phyloP scores from a whole-genome alignment of 2,888 invertebrate genomes.

The Drosophila stalkeri region DNA sequence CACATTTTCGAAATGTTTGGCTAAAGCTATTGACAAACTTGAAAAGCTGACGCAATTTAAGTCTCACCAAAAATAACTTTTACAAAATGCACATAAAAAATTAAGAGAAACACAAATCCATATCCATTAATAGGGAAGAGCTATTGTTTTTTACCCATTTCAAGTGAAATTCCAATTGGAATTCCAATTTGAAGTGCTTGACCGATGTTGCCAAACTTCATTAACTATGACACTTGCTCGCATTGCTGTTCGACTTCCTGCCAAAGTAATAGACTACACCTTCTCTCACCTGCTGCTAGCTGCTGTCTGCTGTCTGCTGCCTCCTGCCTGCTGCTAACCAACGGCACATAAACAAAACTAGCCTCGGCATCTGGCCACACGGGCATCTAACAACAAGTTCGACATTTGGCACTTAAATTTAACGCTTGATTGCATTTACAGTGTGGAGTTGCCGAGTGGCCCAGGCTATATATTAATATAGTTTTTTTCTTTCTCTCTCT shows the following conservation, averaged over 20 bases:
- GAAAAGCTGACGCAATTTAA: background rate
- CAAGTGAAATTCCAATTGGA: conserved; percentile 10
- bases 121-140: background rate
- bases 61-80: background rate
- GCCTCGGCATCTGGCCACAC: conserved; percentile 52
- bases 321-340: conserved; percentile 28
- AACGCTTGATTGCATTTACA: conserved; percentile 79
- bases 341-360: conserved; percentile 57
- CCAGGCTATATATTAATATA: conserved; percentile 44
- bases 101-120: background rate
- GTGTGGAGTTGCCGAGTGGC: conserved; percentile 30
- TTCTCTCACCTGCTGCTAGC: conserved; percentile 33
- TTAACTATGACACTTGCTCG: conserved; percentile 53
- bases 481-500: background rate
- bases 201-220: conserved; percentile 41
- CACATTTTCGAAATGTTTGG: background rate
- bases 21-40: conserved; percentile 2
- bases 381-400: conserved; percentile 76
- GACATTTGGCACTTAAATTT: conserved; percentile 80
- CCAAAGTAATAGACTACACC: conserved; percentile 20
- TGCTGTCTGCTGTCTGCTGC: background rate
- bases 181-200: conserved; percentile 17
- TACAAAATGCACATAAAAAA: conserved; percentile 1
- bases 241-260: conserved; percentile 49
- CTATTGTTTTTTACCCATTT: conserved; percentile 12